Conservation (phyloP, 2,888 invertebrate genomes). For the Caradrina kadenii region DNA sequence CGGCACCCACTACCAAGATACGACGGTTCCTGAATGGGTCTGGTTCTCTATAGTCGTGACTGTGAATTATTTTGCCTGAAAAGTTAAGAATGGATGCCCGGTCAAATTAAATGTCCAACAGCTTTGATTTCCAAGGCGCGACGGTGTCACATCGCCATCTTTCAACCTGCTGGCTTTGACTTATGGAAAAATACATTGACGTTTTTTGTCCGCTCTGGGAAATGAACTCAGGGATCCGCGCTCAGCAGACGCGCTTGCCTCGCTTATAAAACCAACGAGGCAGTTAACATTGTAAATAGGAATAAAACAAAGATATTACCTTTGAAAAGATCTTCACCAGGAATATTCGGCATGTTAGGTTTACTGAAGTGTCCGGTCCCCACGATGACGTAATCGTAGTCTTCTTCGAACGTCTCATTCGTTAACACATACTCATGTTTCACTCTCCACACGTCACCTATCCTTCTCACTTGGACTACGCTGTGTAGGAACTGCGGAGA, state of each 20-base stretch:
- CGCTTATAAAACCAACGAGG: too few species aligned
- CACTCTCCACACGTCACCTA: constrained; percentile 78
- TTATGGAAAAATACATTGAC: too few species aligned
- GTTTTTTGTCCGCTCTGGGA: too few species aligned
- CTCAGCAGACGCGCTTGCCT: too few species aligned
- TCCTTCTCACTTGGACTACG: constrained; percentile 76
- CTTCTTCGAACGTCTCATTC: constrained; percentile 78
- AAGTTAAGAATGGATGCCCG: not conserved
- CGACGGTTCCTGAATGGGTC: constrained; percentile 89
- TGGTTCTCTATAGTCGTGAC: constrained; percentile 93
- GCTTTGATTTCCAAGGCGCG: too few species aligned
- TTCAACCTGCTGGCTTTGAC: too few species aligned
- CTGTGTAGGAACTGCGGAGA: constrained; percentile 80
- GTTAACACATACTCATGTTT: constrained; percentile 76
- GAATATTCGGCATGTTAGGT: constrained; percentile 78
- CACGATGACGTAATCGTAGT: constrained; percentile 92
- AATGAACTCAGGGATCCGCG: too few species aligned
- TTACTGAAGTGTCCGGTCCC: constrained; percentile 92
- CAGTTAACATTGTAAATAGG: too few species aligned
- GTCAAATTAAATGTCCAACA: too few species aligned
- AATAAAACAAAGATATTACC: constrained; percentile 69
- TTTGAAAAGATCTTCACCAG: constrained; percentile 80
- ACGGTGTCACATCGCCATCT: too few species aligned
- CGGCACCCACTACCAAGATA: constrained; percentile 93
- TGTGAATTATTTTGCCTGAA: constrained; percentile 92